These are phyloP conservation scores for Oreochromis grahami DNA, from an alignment of 2,797 vertebrate species.

Conservation along the genomic window DNA sequence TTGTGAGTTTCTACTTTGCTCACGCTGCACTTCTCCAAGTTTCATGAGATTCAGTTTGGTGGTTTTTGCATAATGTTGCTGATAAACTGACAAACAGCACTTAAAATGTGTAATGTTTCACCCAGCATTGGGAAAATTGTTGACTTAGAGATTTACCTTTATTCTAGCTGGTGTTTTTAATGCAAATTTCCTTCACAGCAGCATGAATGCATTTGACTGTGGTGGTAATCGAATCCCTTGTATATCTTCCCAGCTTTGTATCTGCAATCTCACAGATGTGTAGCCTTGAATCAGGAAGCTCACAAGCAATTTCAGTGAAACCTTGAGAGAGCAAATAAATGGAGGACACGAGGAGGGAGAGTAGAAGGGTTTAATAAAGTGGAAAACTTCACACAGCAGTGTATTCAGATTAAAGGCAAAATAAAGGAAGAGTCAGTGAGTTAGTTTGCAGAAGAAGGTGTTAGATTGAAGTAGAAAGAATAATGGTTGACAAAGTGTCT, in stretches of 20 bases:
- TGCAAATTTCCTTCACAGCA: not conserved
- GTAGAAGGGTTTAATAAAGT: not conserved
- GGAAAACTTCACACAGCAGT: not conserved
- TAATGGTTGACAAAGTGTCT: not conserved
- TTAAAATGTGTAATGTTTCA: not conserved
- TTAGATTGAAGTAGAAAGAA: not conserved
- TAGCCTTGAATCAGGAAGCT: not conserved
- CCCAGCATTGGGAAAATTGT: not conserved
- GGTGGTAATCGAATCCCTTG: not conserved
- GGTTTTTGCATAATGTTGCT: not conserved
- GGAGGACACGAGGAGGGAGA: not conserved
- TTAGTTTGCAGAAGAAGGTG: not conserved
- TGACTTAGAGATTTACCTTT: accelerated
- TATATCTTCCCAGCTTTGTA: not conserved
- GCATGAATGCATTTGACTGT: not conserved
- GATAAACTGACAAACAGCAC: accelerated
- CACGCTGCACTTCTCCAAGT: not conserved
- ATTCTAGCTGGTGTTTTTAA: not conserved
- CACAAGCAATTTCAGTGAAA: not conserved
- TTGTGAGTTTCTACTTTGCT: accelerated
- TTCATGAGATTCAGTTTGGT: not conserved
- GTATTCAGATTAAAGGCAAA: not conserved
- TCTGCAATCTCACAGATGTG: not conserved
- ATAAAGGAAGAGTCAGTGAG: not conserved
- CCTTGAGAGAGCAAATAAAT: not conserved